Percentiles rank a stretch among this genome's conserved stretches.
These are phyloP conservation scores for Coregonus suidteri DNA, from an alignment of 2,797 vertebrate genomes.

Conservation along the genomic window DNA sequence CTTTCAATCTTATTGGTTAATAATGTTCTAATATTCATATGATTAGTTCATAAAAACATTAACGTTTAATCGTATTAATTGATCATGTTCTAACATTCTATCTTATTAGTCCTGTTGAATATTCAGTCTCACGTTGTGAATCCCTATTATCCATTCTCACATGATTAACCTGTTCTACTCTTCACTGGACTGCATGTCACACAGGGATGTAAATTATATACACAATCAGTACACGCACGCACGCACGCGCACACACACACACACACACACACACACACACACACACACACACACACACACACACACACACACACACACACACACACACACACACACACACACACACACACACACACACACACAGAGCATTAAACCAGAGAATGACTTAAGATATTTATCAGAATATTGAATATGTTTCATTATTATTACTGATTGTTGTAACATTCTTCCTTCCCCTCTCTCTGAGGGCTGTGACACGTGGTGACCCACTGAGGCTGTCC, in stretches of 20 bases:
- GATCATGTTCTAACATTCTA: neutral
- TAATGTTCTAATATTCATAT: neutral
- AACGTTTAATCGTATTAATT: neutral
- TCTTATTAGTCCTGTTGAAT: neutral
- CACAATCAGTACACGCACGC: neutral
- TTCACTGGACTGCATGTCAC: constrained; percentile 32
- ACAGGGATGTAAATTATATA: constrained; percentile 4
- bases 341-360: neutral
- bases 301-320: neutral
- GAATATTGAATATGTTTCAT: constrained; percentile 63
- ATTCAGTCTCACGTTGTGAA: neutral
- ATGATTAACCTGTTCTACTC: constrained; percentile 42
- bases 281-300: no score
- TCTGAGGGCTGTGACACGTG: neutral
- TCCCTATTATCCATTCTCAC: constrained; percentile 35
- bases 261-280: neutral
- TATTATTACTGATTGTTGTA: constrained; percentile 22
- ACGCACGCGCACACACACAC: neutral
- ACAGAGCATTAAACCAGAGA: constrained; percentile 45
- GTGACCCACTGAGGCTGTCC: constrained; percentile 31
- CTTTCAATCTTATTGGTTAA: neutral
- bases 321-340: neutral
- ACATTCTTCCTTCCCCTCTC: neutral
- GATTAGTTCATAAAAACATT: neutral
- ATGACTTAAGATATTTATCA: constrained; percentile 39